A percentile compares a stretch with the other conserved stretches of the same genome.
Evolutionary conservation across 2,797 vertebrate genomes (phyloP).

Genomic region (Sebastes kiyomatsui): DNA sequence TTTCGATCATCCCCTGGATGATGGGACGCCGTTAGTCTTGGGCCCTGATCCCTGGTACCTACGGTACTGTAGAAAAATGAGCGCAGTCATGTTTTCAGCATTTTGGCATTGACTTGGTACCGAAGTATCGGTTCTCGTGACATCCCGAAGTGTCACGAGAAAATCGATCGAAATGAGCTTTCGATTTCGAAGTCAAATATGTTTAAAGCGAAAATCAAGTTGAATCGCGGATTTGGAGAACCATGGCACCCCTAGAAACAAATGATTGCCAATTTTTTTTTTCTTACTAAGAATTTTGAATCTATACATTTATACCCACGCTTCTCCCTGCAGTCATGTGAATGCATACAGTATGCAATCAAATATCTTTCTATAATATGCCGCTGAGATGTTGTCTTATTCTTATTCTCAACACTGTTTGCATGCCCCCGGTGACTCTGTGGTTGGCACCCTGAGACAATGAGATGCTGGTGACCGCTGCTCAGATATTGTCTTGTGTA

Average conservation of each 20-base stretch:
- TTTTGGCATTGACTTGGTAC: too few species aligned
- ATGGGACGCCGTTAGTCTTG: too few species aligned
- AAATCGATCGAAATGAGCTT: too few species aligned
- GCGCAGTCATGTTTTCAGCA: too few species aligned
- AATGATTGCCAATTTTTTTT: not conserved
- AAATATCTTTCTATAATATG: not conserved
- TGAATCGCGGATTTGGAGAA: too few species aligned
- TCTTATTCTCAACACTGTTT: slow-evolving; percentile 50
- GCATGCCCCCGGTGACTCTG: slow-evolving; percentile 32
- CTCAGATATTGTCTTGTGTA: slow-evolving; percentile 23
- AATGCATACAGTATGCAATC: not conserved
- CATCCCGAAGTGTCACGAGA: too few species aligned
- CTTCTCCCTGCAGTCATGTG: not conserved
- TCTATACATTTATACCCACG: not conserved
- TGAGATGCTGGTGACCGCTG: slow-evolving; percentile 50
- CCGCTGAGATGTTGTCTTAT: not conserved
- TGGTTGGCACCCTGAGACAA: slow-evolving; percentile 43
- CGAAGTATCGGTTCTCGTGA: too few species aligned
- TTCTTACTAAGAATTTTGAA: not conserved
- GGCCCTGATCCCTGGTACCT: too few species aligned
- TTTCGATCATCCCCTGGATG: too few species aligned
- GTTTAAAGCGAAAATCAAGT: too few species aligned
- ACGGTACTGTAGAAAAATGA: too few species aligned
- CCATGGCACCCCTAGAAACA: not conserved
- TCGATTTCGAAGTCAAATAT: too few species aligned